A percentile compares a stretch with the other conserved stretches of the same genome.
Conservation (phyloP, 1,140 invertebrate species). For the Eubasilissa regina region DNA sequence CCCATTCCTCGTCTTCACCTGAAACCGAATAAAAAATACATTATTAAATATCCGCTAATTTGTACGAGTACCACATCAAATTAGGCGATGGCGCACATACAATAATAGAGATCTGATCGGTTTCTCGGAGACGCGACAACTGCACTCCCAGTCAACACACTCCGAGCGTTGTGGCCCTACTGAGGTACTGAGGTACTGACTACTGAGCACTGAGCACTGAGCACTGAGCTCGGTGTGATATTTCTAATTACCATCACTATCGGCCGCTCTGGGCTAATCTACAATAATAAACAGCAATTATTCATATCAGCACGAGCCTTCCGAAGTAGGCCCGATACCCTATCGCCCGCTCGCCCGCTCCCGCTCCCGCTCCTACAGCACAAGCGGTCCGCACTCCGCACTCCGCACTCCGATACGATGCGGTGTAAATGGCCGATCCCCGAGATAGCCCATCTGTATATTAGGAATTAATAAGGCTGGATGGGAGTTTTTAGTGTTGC, state of each 20-base stretch:
- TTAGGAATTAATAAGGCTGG: conserved; percentile 60
- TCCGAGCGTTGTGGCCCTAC: neutral
- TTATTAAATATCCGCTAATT: neutral
- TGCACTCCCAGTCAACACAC: neutral
- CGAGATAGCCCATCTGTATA: conserved; percentile 49
- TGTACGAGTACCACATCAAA: neutral
- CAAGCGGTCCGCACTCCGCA: conserved; percentile 7
- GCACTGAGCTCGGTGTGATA: conserved; percentile 1
- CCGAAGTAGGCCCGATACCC: conserved; percentile 32
- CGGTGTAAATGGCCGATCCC: conserved; percentile 51
- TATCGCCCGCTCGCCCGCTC: no score
- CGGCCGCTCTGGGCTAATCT: conserved; percentile 46
- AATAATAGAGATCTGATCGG: neutral
- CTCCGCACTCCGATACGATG: conserved; percentile 5
- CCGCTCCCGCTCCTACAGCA: conserved; percentile 3
- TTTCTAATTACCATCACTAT: conserved; percentile 36
- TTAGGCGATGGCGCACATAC: neutral
- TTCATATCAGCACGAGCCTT: conserved; percentile 50
- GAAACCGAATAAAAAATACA: conserved; percentile 59
- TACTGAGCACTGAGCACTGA: neutral
- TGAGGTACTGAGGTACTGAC: neutral
- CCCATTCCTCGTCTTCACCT: conserved; percentile 77
- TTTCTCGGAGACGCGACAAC: no score
- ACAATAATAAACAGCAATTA: conserved; percentile 52
- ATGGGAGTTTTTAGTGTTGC: conserved; percentile 57